A percentile compares a stretch with the other conserved stretches of the same genome.
Evolutionary conservation across 2,888 invertebrate species (phyloP).

Genomic region (Petrolisthes cinctipes): DNA sequence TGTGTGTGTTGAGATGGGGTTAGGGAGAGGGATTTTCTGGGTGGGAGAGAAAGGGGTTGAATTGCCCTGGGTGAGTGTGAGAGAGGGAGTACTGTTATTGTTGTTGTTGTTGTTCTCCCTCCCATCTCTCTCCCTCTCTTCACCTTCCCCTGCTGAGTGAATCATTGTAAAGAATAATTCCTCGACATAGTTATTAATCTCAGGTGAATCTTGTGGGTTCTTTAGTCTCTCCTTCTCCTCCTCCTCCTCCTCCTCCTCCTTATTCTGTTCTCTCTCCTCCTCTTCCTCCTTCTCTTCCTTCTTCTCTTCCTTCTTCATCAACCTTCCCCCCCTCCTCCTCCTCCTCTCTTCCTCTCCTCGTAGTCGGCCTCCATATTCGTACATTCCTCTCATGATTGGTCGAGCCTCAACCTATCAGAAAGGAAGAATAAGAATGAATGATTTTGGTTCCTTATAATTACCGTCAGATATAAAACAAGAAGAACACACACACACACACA

Average conservation of each 20-base stretch:
- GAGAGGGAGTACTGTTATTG: too few relatives aligned
- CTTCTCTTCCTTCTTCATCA: neutral
- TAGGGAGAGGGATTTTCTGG: too few relatives aligned
- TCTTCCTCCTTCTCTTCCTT: neutral
- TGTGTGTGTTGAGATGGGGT: too few relatives aligned
- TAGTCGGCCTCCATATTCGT: neutral
- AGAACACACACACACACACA: too few relatives aligned
- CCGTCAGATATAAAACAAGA: too few relatives aligned
- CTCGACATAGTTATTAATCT: conserved; percentile 42
- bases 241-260: conserved; percentile 8
- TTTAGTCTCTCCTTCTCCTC: neutral
- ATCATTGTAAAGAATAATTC: conserved; percentile 43
- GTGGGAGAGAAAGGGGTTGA: too few relatives aligned
- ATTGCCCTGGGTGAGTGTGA: too few relatives aligned
- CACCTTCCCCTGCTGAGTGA: neutral
- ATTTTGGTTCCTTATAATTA: neutral
- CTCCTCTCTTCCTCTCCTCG: conserved; percentile 20
- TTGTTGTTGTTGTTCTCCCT: too few relatives aligned
- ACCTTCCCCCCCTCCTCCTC: conserved; percentile 5
- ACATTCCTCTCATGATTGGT: too few relatives aligned
- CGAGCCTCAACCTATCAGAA: too few relatives aligned
- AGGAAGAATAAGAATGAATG: neutral
- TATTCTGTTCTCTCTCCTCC: neutral
- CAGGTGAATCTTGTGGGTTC: conserved; percentile 24
- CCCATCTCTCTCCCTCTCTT: neutral